Evolutionary conservation across 2,888 invertebrate genomes (phyloP).

Genomic region (Keiferia lycopersicella): DNA sequence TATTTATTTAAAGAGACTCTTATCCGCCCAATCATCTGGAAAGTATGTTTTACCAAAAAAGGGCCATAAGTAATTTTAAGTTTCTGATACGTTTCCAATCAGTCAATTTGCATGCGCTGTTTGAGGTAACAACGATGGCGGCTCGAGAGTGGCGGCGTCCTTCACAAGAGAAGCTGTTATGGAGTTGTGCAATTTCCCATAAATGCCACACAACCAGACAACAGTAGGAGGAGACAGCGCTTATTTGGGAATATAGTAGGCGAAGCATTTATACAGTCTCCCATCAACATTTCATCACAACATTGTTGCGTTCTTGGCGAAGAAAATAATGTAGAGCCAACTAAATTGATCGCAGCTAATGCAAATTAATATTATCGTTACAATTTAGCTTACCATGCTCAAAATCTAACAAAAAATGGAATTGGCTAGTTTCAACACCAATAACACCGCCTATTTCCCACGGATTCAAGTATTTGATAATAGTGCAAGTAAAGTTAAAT

Average conservation of each 20-base stretch:
- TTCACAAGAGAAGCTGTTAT: background rate
- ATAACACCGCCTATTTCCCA: too few relatives aligned
- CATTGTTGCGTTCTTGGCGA: background rate
- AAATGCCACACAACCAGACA: background rate
- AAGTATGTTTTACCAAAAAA: background rate
- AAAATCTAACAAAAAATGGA: too few relatives aligned
- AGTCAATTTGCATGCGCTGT: conserved; percentile 7
- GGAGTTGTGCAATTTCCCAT: conserved; percentile 5
- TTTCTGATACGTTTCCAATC: conserved; percentile 3
- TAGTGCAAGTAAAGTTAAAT: background rate
- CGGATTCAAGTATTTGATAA: background rate
- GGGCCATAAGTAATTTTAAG: background rate
- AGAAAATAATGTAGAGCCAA: background rate
- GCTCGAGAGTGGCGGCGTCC: conserved; percentile 6
- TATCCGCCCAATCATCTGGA: too few relatives aligned
- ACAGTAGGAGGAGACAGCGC: background rate
- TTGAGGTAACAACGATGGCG: background rate
- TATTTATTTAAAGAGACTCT: too few relatives aligned
- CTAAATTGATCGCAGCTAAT: too few relatives aligned
- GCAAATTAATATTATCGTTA: too few relatives aligned
- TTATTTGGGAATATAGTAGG: conserved; percentile 11
- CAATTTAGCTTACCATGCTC: too few relatives aligned
- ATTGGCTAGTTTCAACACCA: too few relatives aligned
- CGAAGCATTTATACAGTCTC: background rate
- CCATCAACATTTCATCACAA: background rate